A percentile compares a stretch with the other conserved stretches of the same genome.
These are phyloP conservation scores for Papilio protenor DNA, from an alignment of 2,888 invertebrate species.

Conservation along the genomic window DNA sequence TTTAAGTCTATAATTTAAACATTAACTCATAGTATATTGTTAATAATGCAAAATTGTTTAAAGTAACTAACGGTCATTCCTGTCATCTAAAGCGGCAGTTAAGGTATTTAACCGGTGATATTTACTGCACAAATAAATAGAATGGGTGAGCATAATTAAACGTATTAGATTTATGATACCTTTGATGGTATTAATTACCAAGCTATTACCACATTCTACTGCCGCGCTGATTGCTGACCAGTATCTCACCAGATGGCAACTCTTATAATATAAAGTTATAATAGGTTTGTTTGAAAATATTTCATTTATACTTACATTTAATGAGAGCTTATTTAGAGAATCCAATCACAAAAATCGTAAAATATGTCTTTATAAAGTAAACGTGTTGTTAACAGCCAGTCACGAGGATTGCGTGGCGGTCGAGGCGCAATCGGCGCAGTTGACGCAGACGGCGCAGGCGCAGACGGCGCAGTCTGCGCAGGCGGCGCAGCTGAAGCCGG, in stretches of 20 bases:
- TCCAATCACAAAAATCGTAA: background rate
- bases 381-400: conserved; percentile 54
- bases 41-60: background rate
- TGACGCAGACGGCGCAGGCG: background rate
- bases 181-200: conserved; percentile 22
- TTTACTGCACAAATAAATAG: conserved; percentile 27
- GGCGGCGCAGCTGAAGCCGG: conserved; percentile 72
- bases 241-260: conserved; percentile 2
- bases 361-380: background rate
- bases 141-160: conserved; percentile 32
- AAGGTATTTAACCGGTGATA: background rate
- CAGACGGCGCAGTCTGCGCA: conserved; percentile 47
- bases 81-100: background rate
- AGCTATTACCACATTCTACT: conserved; percentile 30
- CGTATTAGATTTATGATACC: conserved; percentile 25
- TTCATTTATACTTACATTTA: background rate
- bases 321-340: background rate
- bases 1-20: background rate
- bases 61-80: background rate
- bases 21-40: background rate
- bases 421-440: conserved; percentile 48
- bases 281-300: background rate
- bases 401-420: conserved; percentile 60
- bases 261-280: background rate
- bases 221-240: background rate